phyloP scores from a whole-genome alignment of 2,797 vertebrate species.

The Parambassis ranga region DNA sequence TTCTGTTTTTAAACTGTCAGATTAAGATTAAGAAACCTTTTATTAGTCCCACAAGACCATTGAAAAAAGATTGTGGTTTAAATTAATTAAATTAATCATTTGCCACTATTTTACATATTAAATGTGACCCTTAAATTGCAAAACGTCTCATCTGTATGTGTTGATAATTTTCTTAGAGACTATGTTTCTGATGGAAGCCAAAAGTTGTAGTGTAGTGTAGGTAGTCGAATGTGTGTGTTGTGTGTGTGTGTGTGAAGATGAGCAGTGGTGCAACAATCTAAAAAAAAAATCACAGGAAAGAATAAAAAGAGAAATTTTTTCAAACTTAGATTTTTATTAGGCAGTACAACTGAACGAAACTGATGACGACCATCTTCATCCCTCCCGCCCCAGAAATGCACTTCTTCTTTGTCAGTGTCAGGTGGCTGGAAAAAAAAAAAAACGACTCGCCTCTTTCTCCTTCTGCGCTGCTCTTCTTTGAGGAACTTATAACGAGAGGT shows the following conservation, averaged over 20 bases:
- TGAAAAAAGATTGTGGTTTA: too few relatives aligned
- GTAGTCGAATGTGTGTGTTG: too few relatives aligned
- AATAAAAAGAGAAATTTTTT: slow-evolving; percentile 54
- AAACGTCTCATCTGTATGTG: too few relatives aligned
- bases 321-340: slow-evolving; percentile 82
- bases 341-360: slow-evolving; percentile 78
- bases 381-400: slow-evolving; percentile 62
- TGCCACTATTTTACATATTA: too few relatives aligned
- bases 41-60: too few relatives aligned
- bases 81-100: too few relatives aligned
- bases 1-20: too few relatives aligned
- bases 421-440: slow-evolving; percentile 35
- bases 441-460: slow-evolving; percentile 12
- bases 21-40: too few relatives aligned
- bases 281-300: slow-evolving; percentile 43
- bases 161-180: too few relatives aligned
- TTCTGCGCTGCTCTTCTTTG: slow-evolving; percentile 27
- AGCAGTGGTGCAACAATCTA: slow-evolving; percentile 28
- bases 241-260: background rate
- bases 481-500: slow-evolving; percentile 48
- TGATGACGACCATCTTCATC: slow-evolving; percentile 67
- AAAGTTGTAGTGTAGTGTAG: background rate
- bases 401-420: slow-evolving; percentile 60
- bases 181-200: background rate
- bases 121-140: too few relatives aligned